Base-by-base conservation (phyloP, 2,113 vertebrate genomes). In the Prietella phreatophila region DNA sequence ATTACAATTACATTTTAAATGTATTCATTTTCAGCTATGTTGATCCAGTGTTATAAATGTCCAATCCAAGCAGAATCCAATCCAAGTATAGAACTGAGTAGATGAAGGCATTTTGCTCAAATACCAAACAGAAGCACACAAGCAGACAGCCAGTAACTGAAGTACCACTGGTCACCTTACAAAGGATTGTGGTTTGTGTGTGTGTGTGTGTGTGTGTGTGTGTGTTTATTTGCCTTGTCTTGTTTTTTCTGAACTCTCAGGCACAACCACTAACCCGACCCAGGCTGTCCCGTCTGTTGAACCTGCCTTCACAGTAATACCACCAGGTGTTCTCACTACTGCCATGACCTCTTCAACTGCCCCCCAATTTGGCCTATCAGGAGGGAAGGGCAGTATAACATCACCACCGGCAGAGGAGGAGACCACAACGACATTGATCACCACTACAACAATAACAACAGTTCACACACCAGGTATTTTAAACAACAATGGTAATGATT, bases 371-470 rank as follows among this genome's bases (percentile, higher is more conserved):
- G 73, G 93, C 84, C 94, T 93, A 67, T 86, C 87, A 2, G 91
- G 93, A 86, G 87, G 88, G 2, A 94, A 93, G 82, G 92, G 86
- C 65, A 89, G 88, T 36, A 93, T 96, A 90, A 88, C 95, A 75
- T 94, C 93, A 30, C 91, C 94, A 14, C 95, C 95, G 67, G 85
- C 94, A 1, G 97, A 97, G 86, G 97, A 97, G 88, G 97, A 97
- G 93, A 98, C 97, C n/a, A 97, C 97, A 1, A 98, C 97, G 30
- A 97, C 97, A 39, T 94, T 97, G 89, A 98, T 98, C 89, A 98
- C 97, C 80, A 98, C 97, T 0, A 98, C 97, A 1, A 98, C 97
- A 19, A 97, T 98, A 89, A 98, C 97, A 33, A 98, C 97, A 0
- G 97, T 97, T 91, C 97, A 97, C 90, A 95, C 95, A 69, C 97